Evolutionary conservation across 2,113 vertebrate species (phyloP), one percentile per base, ranked within the genome.

Genomic region (Ptychochromis oligacanthus): DNA sequence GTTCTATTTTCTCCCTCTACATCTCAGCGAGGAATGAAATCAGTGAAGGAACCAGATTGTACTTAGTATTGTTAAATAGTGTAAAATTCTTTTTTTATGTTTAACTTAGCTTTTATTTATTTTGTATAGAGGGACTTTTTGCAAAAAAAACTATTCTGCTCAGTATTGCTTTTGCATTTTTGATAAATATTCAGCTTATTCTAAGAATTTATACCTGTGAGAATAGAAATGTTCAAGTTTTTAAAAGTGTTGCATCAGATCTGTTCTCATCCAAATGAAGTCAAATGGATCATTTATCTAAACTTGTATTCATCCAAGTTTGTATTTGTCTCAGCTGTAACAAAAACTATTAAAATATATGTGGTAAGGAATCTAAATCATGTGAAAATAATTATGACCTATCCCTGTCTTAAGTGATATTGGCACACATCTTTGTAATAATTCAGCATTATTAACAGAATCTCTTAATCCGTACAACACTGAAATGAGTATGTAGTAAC

Each of bases 21-120:
- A 54, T 80, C 57, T 82, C 31, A 65, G 15, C 36, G 18, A 64
- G 43, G 34, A 77, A 58, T 82, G 15, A 88, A 77, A 81, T 70
- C 46, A 10, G 26, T 54, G 40, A 85, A 75, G 62, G 82, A 75
- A 87, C n/a, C 26, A 55, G 34, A 81, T 83, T 85, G 9, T 82
- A 72, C 46, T 80, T 77, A 49, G 14, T 55, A 67, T 52, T 79
- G 11, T 75, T 55, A 59, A 75, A 79, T 58, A 8, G 28, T 76
- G 59, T 59, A 70, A 83, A 80, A 77, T 55, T 1, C 2, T 22
- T 46, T 55, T 60, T 76, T 58, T 57, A 56, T 75, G 9, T 64
- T 18, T 64, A 58, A 18, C 77, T 74, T 67, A 40, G 76, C 20
- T 52, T 83, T 83, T 91, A 91, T 89, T 88, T 90, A 85, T 89